These are phyloP conservation scores for Actinostola sp. DNA, from an alignment of 92 coral and sea anemone species.

Conservation along the genomic window DNA sequence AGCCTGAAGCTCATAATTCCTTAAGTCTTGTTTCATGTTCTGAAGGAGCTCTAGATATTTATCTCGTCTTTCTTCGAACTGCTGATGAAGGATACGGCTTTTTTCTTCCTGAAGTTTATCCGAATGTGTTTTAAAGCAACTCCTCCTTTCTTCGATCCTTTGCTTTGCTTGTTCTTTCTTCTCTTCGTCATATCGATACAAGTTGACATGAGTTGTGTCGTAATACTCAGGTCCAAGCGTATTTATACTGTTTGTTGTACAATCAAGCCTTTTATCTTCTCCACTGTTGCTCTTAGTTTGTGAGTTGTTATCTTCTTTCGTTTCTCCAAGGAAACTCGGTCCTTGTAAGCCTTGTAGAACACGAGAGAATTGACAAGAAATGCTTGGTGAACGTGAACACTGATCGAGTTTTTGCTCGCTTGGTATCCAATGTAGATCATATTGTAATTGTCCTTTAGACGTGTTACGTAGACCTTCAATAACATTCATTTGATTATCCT, in stretches of 20 bases:
- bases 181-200: conserved; percentile 41
- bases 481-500: conserved; percentile 29
- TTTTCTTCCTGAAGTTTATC: conserved; percentile 44
- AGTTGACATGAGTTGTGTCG: conserved; percentile 43
- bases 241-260: neutral
- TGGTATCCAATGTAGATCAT: conserved; percentile 71
- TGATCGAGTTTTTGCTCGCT: conserved; percentile 50
- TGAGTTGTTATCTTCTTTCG: neutral
- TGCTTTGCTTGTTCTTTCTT: conserved; percentile 53
- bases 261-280: neutral
- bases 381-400: conserved; percentile 52
- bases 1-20: conserved; percentile 54
- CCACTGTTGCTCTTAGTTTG: neutral
- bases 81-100: conserved; percentile 40
- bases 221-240: conserved; percentile 23
- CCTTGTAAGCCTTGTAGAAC: conserved; percentile 8
- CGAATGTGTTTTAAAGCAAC: conserved; percentile 42
- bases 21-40: conserved; percentile 50
- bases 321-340: conserved; percentile 1
- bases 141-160: conserved; percentile 31
- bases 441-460: conserved; percentile 71
- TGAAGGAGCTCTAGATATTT: conserved; percentile 51
- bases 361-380: conserved; percentile 10
- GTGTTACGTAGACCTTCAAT: conserved; percentile 54
- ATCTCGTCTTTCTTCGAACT: conserved; percentile 51